These are phyloP conservation scores for Corynorhinus townsendii DNA, from an alignment of 2,113 vertebrate genomes.

Conservation along the genomic window DNA sequence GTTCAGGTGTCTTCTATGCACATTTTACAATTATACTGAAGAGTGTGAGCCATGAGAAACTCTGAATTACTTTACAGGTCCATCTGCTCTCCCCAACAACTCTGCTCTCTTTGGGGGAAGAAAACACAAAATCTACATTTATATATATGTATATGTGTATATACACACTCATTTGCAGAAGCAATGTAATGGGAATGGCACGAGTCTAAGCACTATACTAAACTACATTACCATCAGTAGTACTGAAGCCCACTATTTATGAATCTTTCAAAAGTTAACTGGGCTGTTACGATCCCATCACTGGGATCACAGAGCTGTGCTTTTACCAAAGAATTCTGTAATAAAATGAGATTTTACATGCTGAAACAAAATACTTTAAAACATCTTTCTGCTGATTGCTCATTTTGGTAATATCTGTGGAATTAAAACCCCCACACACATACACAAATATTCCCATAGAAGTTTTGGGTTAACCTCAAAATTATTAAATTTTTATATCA, in stretches of 20 bases:
- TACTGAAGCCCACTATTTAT: constrained; percentile 58
- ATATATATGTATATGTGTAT: background rate
- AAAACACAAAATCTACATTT: background rate
- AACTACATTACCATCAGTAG: constrained; percentile 67
- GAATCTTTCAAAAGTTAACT: constrained; percentile 62
- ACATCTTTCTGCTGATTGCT: constrained; percentile 71
- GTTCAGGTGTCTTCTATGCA: background rate
- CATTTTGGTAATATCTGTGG: constrained; percentile 77
- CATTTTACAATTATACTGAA: background rate
- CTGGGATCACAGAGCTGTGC: constrained; percentile 59
- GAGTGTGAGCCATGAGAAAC: background rate
- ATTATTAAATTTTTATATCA: constrained; percentile 74
- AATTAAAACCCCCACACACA: constrained; percentile 43
- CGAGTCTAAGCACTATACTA: constrained; percentile 67
- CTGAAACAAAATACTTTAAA: constrained; percentile 79
- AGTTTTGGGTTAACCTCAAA: constrained; percentile 76
- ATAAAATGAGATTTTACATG: constrained; percentile 80
- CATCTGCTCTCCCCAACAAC: background rate
- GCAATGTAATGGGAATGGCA: background rate
- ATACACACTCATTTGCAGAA: background rate
- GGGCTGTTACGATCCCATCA: constrained; percentile 69
- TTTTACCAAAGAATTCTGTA: constrained; percentile 79
- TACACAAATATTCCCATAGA: constrained; percentile 55
- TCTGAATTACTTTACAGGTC: background rate
- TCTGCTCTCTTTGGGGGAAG: background rate